These are phyloP conservation scores for Enoplosus armatus DNA, from an alignment of 2,797 vertebrate genomes.

Conservation along the genomic window DNA sequence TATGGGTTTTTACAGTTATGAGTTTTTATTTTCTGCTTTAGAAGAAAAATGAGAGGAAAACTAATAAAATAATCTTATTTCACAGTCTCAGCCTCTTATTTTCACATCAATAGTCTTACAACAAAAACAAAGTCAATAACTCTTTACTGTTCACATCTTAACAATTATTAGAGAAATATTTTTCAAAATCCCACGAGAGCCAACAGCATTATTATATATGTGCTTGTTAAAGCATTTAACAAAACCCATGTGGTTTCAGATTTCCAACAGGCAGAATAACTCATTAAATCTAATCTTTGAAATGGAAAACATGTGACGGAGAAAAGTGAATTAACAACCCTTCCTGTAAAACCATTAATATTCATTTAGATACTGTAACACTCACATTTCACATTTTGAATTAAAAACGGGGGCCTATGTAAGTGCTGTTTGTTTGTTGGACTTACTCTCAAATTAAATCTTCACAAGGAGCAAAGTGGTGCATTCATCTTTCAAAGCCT, in stretches of 20 bases:
- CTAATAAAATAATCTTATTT: background rate
- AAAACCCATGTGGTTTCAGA: slow-evolving; percentile 7
- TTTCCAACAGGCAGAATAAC: background rate
- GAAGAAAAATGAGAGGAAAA: background rate
- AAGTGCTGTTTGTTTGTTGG: background rate
- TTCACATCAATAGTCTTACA: background rate
- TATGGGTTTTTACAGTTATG: background rate
- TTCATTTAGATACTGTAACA: slow-evolving; percentile 1
- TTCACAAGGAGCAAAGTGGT: background rate
- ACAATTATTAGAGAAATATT: slow-evolving; percentile 14
- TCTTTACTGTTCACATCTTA: slow-evolving; percentile 4
- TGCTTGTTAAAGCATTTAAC: slow-evolving; percentile 25
- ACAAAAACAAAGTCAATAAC: background rate
- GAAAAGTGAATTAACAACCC: slow-evolving; percentile 12
- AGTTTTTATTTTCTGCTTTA: too few relatives aligned
- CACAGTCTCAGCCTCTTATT: background rate
- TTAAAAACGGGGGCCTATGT: background rate
- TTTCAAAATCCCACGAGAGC: background rate
- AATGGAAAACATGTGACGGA: slow-evolving; percentile 22
- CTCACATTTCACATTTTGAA: background rate
- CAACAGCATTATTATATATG: slow-evolving; percentile 3
- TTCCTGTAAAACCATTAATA: slow-evolving; percentile 13
- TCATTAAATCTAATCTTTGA: slow-evolving; percentile 33
- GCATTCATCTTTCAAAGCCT: background rate
- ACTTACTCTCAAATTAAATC: slow-evolving; percentile 1